Evolutionary conservation across 2,113 vertebrate species (phyloP).

Genomic region (Chaetodon auriga): DNA sequence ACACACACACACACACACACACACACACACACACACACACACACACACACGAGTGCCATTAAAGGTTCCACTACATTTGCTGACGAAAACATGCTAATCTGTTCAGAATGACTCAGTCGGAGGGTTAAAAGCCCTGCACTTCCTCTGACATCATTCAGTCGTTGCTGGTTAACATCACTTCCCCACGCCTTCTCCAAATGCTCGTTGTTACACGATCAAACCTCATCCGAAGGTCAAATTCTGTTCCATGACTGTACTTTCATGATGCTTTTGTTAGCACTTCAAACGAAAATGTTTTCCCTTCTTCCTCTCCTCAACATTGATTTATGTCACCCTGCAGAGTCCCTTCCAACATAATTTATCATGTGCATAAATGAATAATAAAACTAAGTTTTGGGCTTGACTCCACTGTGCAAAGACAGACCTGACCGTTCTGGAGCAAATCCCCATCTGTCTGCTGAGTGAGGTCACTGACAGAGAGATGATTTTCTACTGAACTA

Average conservation of each 20-base stretch:
- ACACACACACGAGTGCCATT: slow-evolving; percentile 54
- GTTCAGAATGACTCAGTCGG: slow-evolving; percentile 42
- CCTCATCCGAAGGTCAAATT: slow-evolving; percentile 11
- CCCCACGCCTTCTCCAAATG: not conserved
- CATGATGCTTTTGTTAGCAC: not conserved
- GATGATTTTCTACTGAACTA: not conserved
- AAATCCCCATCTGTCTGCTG: not conserved
- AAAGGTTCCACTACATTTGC: slow-evolving; percentile 50
- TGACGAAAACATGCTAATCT: slow-evolving; percentile 29
- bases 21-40: too few species aligned
- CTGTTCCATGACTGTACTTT: not conserved
- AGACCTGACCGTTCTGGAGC: not conserved
- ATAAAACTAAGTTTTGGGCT: slow-evolving; percentile 7
- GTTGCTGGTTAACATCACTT: not conserved
- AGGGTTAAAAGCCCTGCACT: slow-evolving; percentile 2
- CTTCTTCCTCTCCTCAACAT: not conserved
- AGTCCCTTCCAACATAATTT: slow-evolving; percentile 21
- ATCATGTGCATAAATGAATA: not conserved
- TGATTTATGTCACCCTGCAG: slow-evolving; percentile 31
- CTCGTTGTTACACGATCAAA: not conserved
- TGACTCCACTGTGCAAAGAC: slow-evolving; percentile 3
- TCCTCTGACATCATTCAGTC: slow-evolving; percentile 40
- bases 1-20: too few species aligned
- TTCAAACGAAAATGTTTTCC: not conserved
- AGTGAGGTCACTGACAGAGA: not conserved